These are phyloP conservation scores for Globodera rostochiensis DNA, from an alignment of 1,140 invertebrate genomes.

Conservation along the genomic window DNA sequence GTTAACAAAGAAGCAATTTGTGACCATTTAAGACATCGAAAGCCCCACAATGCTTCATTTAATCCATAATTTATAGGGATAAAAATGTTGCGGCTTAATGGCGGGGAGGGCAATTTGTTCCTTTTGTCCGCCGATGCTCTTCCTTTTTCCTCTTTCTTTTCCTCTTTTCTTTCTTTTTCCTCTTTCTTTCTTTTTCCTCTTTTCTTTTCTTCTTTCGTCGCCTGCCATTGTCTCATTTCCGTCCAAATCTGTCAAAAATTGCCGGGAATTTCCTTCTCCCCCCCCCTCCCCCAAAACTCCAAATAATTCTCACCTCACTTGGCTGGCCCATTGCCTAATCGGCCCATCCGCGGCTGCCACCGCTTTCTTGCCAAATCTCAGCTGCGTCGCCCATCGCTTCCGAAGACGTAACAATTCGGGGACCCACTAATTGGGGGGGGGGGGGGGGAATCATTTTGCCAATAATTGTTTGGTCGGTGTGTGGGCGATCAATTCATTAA, in stretches of 20 bases:
- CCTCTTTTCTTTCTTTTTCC: background rate
- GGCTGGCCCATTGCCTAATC: constrained; percentile 21
- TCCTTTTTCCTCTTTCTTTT: background rate
- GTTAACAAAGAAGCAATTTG: too few species aligned
- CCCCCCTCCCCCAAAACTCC: too few species aligned
- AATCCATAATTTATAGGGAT: too few species aligned
- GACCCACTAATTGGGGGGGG: background rate
- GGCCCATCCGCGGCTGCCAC: background rate
- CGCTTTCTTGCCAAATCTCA: constrained; percentile 24
- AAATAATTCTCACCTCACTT: constrained; percentile 24
- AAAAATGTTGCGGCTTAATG: too few species aligned
- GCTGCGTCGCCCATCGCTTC: constrained; percentile 27
- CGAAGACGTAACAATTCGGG: constrained; percentile 19
- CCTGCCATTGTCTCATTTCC: background rate
- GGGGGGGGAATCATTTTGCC: too few species aligned
- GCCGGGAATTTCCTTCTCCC: background rate
- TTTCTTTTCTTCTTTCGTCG: background rate
- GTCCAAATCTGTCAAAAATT: background rate
- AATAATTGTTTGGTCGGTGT: too few species aligned
- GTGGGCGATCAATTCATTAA: too few species aligned
- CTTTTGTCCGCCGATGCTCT: background rate
- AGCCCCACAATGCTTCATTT: too few species aligned
- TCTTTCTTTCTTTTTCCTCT: too few species aligned
- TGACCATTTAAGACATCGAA: too few species aligned
- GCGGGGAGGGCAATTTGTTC: background rate